These are phyloP conservation scores for Amblyopsis rosae DNA, from an alignment of 2,113 vertebrate species.

Conservation along the genomic window DNA sequence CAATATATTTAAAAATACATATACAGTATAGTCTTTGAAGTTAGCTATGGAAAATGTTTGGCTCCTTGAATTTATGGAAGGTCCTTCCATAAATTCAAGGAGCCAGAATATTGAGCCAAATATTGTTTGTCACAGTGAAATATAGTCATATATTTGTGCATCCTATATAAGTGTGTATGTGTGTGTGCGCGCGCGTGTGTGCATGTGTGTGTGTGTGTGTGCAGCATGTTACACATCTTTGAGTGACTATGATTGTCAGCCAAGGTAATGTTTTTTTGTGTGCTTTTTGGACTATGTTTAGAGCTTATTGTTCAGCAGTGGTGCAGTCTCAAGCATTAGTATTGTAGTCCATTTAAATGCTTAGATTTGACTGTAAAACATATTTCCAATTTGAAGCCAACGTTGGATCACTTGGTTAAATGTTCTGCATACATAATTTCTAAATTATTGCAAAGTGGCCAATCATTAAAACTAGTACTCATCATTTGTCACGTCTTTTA, in stretches of 20 bases:
- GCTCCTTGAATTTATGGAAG: neutral
- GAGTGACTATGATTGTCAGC: constrained; percentile 30
- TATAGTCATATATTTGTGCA: neutral
- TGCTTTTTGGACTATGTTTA: constrained; percentile 18
- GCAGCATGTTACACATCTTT: constrained; percentile 47
- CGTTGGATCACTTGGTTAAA: constrained; percentile 27
- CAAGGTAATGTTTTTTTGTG: constrained; percentile 4
- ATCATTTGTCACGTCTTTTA: constrained; percentile 1
- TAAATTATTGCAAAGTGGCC: constrained; percentile 16
- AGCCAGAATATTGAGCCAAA: neutral
- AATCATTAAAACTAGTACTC: constrained; percentile 30
- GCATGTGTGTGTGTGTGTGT: constrained; percentile 9
- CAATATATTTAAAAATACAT: too few relatives aligned
- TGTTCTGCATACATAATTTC: neutral
- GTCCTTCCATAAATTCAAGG: neutral
- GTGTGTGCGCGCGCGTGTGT: constrained; percentile 27
- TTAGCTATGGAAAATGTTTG: neutral
- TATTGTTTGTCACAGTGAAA: neutral
- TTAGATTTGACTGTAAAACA: neutral
- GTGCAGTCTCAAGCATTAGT: neutral
- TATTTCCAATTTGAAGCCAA: constrained; percentile 20
- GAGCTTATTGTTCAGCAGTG: constrained; percentile 3
- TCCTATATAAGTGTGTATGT: constrained; percentile 18
- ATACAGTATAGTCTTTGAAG: too few relatives aligned
- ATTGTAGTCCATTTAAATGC: neutral